Base-by-base conservation (phyloP, 1,140 invertebrate genomes). In the Hydropsyche tenuis region DNA sequence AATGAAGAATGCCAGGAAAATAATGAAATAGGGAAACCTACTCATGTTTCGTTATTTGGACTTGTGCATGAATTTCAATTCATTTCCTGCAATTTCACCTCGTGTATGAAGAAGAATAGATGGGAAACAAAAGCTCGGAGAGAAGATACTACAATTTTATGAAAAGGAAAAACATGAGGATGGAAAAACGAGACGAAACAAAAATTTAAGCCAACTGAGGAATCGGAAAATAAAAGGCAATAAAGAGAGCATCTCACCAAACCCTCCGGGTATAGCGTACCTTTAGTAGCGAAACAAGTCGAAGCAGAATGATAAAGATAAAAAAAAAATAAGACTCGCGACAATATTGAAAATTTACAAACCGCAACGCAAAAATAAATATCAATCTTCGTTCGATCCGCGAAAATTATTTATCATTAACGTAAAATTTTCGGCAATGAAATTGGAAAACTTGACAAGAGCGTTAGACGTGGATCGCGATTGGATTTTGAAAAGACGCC, bases 201-300 rank as follows among this genome's bases (percentile, higher is more conserved):
- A 66, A 62, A 71, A 76, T 66, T 73, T 64, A 56, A 70, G 75
- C 70, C 69, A 71, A 70, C 68, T 22, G 53, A 45, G 46, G 45
- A 69, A 71, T 71, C 69, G 68, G 37, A 60, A 75, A 71, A 71
- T 71, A 71, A 75, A 75, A 75, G 73, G 60, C 37, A 75, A 75
- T 71, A 71, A 75, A 75, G 60, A 56, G 30, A 53, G 60, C 53
- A 74, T 70, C 42, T 64, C 16, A 37, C 18, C 16, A 73, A 64
- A 2, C 72, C 65, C 64, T 22, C 27, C 42, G 72, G 48, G 48
- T 23, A 30, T 18, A 42, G 5, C 20, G 30, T 37, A 37, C 9
- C 30, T 37, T 37, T 37, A 3, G 3, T 37, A 37, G 3, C 30
- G 30, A 37, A 37, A 37, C 30, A 37, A 37, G 66, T 69, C 51